Evolutionary conservation across 2,797 vertebrate genomes (phyloP).

Genomic region (Streptopelia turtur): DNA sequence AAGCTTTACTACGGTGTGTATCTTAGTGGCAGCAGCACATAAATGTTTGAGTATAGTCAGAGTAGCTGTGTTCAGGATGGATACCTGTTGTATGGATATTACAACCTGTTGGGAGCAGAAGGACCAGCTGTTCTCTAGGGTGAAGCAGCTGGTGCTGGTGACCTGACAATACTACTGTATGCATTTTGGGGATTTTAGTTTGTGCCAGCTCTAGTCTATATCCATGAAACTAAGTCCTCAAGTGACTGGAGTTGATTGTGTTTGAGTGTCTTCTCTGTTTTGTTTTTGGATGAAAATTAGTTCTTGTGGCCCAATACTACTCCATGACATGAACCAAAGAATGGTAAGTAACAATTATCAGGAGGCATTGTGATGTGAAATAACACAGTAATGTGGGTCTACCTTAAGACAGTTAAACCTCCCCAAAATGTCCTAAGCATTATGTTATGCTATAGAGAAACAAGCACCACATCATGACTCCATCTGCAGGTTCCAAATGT

Average conservation of each 20-base stretch:
- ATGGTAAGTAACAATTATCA: fast-evolving
- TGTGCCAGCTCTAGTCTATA: not conserved
- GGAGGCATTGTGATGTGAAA: not conserved
- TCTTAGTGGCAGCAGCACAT: not conserved
- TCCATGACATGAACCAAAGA: not conserved
- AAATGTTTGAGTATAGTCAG: not conserved
- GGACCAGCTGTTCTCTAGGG: not conserved
- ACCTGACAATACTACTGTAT: not conserved
- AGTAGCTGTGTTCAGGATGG: fast-evolving
- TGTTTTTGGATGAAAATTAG: not conserved
- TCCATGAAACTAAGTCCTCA: not conserved
- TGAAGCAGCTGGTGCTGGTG: not conserved
- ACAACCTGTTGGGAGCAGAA: not conserved
- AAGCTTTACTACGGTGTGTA: not conserved
- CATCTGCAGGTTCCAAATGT: not conserved
- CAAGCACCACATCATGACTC: not conserved
- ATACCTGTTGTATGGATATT: not conserved
- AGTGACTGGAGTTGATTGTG: not conserved
- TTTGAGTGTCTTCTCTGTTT: not conserved
- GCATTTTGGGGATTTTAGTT: not conserved
- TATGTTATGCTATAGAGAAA: not conserved
- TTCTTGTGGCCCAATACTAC: not conserved
- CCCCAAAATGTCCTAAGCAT: not conserved
- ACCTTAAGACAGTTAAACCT: not conserved
- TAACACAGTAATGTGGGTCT: not conserved